Percentiles rank a stretch among this genome's conserved stretches.
These are phyloP conservation scores for Oenanthe oenanthe DNA, from an alignment of 2,113 vertebrate genomes.

Conservation along the genomic window DNA sequence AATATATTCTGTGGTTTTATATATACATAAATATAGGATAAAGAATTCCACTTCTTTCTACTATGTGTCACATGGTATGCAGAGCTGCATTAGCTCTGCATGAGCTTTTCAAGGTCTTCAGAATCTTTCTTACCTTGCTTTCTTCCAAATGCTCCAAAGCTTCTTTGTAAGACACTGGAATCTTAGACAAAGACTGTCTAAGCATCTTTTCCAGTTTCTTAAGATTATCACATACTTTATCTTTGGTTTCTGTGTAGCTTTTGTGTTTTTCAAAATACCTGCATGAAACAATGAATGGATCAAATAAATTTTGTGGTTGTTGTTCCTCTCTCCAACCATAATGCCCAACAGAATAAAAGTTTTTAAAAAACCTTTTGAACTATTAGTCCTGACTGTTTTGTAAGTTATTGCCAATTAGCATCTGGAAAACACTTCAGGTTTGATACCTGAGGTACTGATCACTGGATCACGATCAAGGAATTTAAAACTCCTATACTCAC, in stretches of 20 bases:
- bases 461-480: background rate
- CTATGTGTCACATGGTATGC: background rate
- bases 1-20: background rate
- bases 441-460: background rate
- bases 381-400: background rate
- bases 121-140: slow-evolving; percentile 75
- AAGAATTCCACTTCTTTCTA: background rate
- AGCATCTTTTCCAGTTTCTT: slow-evolving; percentile 71
- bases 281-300: background rate
- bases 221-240: slow-evolving; percentile 74
- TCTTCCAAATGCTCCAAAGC: slow-evolving; percentile 76
- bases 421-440: background rate
- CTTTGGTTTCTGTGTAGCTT: slow-evolving; percentile 66
- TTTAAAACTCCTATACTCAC: background rate
- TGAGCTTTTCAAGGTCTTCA: background rate
- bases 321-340: background rate
- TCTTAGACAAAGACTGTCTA: slow-evolving; percentile 52
- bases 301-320: background rate
- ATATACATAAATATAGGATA: background rate
- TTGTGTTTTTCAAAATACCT: slow-evolving; percentile 83
- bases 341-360: background rate
- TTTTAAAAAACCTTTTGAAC: background rate
- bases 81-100: background rate
- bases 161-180: slow-evolving; percentile 81
- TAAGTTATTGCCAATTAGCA: background rate